Percentiles rank a stretch among this genome's conserved stretches.
phyloP scores from a whole-genome alignment of 2,888 invertebrate genomes.

The Phoenoteleia sp. region DNA sequence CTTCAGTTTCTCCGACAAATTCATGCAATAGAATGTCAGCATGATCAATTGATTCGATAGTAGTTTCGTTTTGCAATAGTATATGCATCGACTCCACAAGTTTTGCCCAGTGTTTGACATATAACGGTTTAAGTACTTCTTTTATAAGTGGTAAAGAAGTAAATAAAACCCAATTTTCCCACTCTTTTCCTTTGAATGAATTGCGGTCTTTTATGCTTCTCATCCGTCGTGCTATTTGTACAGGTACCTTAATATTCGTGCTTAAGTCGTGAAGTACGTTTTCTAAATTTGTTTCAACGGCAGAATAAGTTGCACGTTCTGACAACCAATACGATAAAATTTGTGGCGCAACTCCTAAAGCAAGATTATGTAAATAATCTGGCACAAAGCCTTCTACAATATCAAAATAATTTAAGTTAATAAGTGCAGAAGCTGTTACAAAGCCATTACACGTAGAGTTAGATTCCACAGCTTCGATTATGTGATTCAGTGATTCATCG shows the following conservation, averaged over 20 bases:
- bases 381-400: too few species aligned
- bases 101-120: not conserved
- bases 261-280: not conserved
- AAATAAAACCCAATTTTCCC: constrained; percentile 7
- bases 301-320: not conserved
- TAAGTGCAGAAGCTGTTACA: too few species aligned
- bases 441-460: too few species aligned
- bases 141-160: not conserved
- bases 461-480: too few species aligned
- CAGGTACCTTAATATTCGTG: not conserved
- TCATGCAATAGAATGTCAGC: not conserved
- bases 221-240: not conserved
- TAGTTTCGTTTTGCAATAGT: not conserved
- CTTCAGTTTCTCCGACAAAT: not conserved
- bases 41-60: not conserved
- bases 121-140: not conserved
- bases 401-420: too few species aligned
- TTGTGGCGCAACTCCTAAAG: not conserved
- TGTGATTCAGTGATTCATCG: too few species aligned
- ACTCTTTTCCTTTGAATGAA: not conserved
- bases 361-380: too few species aligned
- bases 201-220: not conserved
- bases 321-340: not conserved
- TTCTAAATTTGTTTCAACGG: not conserved
- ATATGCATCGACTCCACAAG: not conserved